Base-by-base conservation (phyloP, 2,888 invertebrate species). In the Diarsia dahlii region DNA sequence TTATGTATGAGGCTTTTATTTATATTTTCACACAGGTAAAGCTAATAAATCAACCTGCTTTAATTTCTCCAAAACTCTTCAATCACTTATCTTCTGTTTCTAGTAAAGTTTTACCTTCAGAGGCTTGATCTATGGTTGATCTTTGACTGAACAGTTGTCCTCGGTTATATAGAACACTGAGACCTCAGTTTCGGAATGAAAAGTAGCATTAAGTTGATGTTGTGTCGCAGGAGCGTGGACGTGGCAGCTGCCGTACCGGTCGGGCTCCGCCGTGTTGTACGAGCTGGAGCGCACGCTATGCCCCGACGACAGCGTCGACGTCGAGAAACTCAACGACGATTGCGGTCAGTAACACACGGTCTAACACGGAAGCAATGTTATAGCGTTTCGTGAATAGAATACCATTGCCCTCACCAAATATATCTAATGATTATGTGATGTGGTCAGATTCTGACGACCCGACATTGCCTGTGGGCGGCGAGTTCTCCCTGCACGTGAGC, bases 231-330 rank as follows among this genome's bases (percentile, higher is more conserved):
- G 96, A n/a, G 95, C 95, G 65, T 92, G 89, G 71, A 94, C 95
- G 60, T 96, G 96, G 96, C 96, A 96, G 92, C 91, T 96, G 89
- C 96, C 96, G 80, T 94, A 93, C 92, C 69, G 71, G 73, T 73
- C 83, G 69, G 93, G 89, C 73, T 85, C 80, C 56, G 63, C 80
- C 79, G 82, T 90, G 87, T 88, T 90, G 87, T 86, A 84, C 88
- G 91, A 93, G 91, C 86, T 96, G 88, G 92, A 95, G 91, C 94
- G 95, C 76, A 94, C 95, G 81, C 92, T 96, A 74, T 96, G 96
- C 83, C 94, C 94, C 72, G 92, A 91, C 86, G 91, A 91, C 86
- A 84, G 79, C 85, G 88, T 85, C 15, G 87, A 83, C 76, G 76
- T 39, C 20, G 58, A 80, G 77, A 72, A 66, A 39, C 84, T 72